These are phyloP conservation scores for Laterallus jamaicensis DNA, from an alignment of 2,113 vertebrate species.

Conservation along the genomic window DNA sequence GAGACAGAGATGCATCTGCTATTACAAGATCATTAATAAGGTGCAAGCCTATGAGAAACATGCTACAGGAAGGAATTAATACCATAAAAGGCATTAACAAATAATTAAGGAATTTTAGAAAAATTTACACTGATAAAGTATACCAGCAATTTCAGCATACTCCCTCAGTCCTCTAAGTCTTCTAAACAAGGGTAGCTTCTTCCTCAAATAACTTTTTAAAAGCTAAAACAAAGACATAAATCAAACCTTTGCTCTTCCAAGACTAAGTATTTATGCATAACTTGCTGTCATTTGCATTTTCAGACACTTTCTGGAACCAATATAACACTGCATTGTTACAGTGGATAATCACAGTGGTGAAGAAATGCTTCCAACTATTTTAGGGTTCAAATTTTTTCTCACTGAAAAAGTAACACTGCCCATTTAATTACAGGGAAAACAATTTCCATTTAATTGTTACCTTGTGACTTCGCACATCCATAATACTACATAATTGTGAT, in stretches of 20 bases:
- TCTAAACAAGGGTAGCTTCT: not conserved
- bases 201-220: not conserved
- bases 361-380: not conserved
- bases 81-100: not conserved
- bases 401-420: not conserved
- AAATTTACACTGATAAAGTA: not conserved
- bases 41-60: not conserved
- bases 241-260: not conserved
- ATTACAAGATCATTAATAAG: not conserved
- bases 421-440: not conserved
- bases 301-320: not conserved
- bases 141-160: not conserved
- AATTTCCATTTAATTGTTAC: not conserved
- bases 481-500: not conserved
- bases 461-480: not conserved
- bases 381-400: not conserved
- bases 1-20: not conserved
- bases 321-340: not conserved
- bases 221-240: not conserved
- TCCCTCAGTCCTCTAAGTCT: not conserved
- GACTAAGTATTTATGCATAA: not conserved
- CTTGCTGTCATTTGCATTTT: not conserved
- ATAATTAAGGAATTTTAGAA: not conserved
- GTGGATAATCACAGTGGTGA: not conserved
- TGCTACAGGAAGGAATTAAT: not conserved